Conservation (phyloP, 2,888 invertebrate genomes). For the Acanthacorydalis orientalis region DNA sequence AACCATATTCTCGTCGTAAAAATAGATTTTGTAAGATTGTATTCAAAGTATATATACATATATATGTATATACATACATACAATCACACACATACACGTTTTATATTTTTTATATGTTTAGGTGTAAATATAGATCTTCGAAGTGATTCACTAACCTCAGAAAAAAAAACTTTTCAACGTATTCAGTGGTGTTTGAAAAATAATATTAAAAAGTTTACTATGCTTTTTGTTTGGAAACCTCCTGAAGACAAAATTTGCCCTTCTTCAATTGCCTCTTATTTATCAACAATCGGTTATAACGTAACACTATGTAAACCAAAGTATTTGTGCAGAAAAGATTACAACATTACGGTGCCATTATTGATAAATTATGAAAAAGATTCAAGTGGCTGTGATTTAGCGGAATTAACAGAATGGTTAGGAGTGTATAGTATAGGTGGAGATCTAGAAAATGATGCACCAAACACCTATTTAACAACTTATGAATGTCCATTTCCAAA, state of each 20-base stretch:
- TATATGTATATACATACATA: neutral
- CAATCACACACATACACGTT: neutral
- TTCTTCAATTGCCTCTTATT: slow-evolving; percentile 41
- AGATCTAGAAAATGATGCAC: slow-evolving; percentile 19
- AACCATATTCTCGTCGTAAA: slow-evolving; percentile 21
- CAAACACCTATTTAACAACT: slow-evolving; percentile 22
- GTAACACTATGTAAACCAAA: slow-evolving; percentile 28
- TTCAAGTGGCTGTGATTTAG: slow-evolving; percentile 12
- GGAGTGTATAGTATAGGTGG: slow-evolving; percentile 31
- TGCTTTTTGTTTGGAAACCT: slow-evolving; percentile 35
- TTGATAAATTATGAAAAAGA: slow-evolving; percentile 14
- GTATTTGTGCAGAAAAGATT: slow-evolving; percentile 19
- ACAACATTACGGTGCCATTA: slow-evolving; percentile 26
- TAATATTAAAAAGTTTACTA: slow-evolving; percentile 24
- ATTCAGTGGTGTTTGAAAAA: slow-evolving; percentile 22
- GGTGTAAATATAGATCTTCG: slow-evolving; percentile 34
- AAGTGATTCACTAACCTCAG: slow-evolving; percentile 25
- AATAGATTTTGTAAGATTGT: slow-evolving; percentile 31
- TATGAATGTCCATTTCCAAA: slow-evolving; percentile 25
- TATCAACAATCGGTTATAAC: slow-evolving; percentile 25
- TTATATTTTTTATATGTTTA: slow-evolving; percentile 15
- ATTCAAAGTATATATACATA: neutral
- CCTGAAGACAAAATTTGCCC: slow-evolving; percentile 31
- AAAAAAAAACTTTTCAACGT: slow-evolving; percentile 29
- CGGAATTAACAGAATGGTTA: slow-evolving; percentile 34